Evolutionary conservation across 2,113 vertebrate species (phyloP).

Genomic region (Eulemur macaco): DNA sequence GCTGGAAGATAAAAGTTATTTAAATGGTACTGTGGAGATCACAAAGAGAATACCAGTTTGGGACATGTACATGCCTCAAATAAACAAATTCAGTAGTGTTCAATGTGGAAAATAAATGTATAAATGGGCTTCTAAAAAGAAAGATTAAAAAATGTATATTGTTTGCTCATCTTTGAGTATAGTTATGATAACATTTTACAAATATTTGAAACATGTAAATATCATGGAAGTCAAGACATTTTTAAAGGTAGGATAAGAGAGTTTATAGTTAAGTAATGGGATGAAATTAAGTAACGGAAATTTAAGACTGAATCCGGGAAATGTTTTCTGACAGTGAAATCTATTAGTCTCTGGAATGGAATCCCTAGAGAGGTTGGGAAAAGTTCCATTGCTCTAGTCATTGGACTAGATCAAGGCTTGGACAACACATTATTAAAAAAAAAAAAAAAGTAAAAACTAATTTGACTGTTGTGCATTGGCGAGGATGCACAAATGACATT

Average conservation of each 20-base stretch:
- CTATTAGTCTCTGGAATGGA: slow-evolving; percentile 81
- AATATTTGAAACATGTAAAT: slow-evolving; percentile 73
- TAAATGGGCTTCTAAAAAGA: slow-evolving; percentile 50
- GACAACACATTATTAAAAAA: slow-evolving; percentile 68
- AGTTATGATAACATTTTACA: slow-evolving; percentile 70
- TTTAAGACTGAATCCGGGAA: slow-evolving; percentile 81
- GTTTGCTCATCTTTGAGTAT: slow-evolving; percentile 63
- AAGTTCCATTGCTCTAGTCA: slow-evolving; percentile 79
- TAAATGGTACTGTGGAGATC: background rate
- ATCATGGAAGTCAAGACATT: slow-evolving; percentile 76
- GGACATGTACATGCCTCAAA: background rate
- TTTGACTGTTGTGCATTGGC: slow-evolving; percentile 67
- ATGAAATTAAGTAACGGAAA: slow-evolving; percentile 83
- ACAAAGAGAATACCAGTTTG: slow-evolving; percentile 21
- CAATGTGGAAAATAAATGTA: slow-evolving; percentile 59
- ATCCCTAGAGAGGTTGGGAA: slow-evolving; percentile 75
- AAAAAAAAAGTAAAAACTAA: slow-evolving; percentile 47
- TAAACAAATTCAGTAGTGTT: slow-evolving; percentile 37
- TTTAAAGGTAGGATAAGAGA: slow-evolving; percentile 76
- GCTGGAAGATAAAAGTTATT: background rate
- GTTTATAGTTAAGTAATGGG: slow-evolving; percentile 81
- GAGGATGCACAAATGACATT: slow-evolving; percentile 57
- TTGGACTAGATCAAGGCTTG: slow-evolving; percentile 75
- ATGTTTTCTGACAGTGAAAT: slow-evolving; percentile 83
- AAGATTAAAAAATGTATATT: slow-evolving; percentile 74